Base-by-base conservation (phyloP, 1,140 invertebrate genomes). In the Rhyacophila brunnea region DNA sequence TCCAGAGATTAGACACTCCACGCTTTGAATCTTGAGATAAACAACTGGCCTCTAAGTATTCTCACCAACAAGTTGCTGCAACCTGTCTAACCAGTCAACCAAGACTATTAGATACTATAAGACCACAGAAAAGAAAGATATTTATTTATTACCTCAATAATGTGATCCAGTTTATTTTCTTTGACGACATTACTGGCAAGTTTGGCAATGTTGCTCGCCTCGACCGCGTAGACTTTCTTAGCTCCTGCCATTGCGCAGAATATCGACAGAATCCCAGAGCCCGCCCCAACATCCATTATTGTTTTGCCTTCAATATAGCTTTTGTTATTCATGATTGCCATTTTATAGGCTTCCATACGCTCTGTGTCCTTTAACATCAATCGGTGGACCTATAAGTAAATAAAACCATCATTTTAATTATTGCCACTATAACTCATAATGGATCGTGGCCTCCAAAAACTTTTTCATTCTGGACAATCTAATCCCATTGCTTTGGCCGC, bases 211-310 rank as follows among this genome's bases (percentile, higher is more conserved):
- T 94, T 87, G 45, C 94, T 96, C 63, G 92, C 90, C 83, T 97
- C 93, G 20, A 99, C 87, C 42, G 92, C 96, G 70, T 94, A 93
- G 6, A 99, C 95, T 79, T 89, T 89, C 40, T 85, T 84, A 40
- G 95, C 95, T 23, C 96, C 96, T 52, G 94, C 94, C 76, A 93
- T 88, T 13, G 94, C 95, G 71, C 92, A 93, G 81, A 97, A 97
- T 83, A 99, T 89, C 14, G 95, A 97, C 7, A 99, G 79, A 68
- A 99, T 98, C 19, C 89, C 95, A 23, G 96, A 98, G 1, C 97
- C 97, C 74, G 95, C 96, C 11, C 97, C 97, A 49, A 99, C 89
- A 81, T 99, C 97, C 67, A 99, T 79, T 13, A 97, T 89, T 35
- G 85, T 76, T 80, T 94, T 95, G 45, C 85, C 86, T 70, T 80